A percentile compares a stretch with the other conserved stretches of the same genome.
Evolutionary conservation across 2,888 invertebrate species (phyloP).

Genomic region (Cryptus armator): DNA sequence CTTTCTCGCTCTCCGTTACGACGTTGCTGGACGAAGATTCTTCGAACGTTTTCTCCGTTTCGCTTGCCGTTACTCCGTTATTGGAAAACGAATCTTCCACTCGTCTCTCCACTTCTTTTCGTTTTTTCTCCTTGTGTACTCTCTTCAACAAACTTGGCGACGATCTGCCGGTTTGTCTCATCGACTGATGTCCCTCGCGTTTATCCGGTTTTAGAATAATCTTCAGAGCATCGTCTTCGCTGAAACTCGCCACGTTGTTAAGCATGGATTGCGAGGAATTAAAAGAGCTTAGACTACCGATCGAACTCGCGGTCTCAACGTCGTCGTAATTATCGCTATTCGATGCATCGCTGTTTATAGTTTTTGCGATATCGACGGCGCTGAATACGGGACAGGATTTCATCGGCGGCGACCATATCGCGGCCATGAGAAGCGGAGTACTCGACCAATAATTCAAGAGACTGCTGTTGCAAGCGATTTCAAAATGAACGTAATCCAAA

Average conservation of each 20-base stretch:
- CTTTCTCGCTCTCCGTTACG: neutral
- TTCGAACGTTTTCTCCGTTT: conserved; percentile 24
- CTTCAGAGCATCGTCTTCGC: conserved; percentile 91
- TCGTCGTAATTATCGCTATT: conserved; percentile 77
- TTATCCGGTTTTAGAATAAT: conserved; percentile 87
- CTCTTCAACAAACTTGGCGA: conserved; percentile 42
- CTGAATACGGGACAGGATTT: conserved; percentile 91
- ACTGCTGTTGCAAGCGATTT: conserved; percentile 89
- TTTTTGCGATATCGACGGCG: conserved; percentile 92
- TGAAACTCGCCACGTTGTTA: conserved; percentile 83
- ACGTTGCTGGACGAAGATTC: neutral
- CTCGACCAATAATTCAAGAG: conserved; percentile 96
- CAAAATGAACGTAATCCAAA: conserved; percentile 87
- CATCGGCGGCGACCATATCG: conserved; percentile 93
- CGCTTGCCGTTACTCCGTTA: conserved; percentile 9
- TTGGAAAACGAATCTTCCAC: conserved; percentile 7
- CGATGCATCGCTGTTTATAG: conserved; percentile 85
- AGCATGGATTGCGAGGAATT: conserved; percentile 80
- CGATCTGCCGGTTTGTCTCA: conserved; percentile 6
- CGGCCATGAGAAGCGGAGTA: conserved; percentile 93
- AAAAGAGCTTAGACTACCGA: conserved; percentile 82
- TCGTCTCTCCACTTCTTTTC: conserved; percentile 23
- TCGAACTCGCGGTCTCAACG: conserved; percentile 82
- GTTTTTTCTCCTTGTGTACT: conserved; percentile 43
- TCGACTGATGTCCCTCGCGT: neutral